Evolutionary conservation across 2,797 vertebrate genomes (phyloP).

Genomic region (Acanthiza pusilla): DNA sequence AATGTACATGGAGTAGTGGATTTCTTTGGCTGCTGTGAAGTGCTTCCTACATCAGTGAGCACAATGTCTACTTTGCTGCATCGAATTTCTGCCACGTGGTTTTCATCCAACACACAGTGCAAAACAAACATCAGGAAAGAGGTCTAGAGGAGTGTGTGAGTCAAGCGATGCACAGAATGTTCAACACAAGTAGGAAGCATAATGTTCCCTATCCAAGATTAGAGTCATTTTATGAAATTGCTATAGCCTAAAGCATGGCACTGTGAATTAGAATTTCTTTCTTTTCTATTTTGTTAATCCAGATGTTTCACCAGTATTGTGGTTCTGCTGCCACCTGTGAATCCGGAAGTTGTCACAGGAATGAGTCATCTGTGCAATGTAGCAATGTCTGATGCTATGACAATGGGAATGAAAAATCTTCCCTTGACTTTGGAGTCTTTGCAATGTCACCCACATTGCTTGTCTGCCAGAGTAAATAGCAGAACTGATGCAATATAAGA

Average conservation of each 20-base stretch:
- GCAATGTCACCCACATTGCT: not conserved
- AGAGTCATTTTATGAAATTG: not conserved
- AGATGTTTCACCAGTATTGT: not conserved
- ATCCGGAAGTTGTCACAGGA: not conserved
- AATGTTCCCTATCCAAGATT: not conserved
- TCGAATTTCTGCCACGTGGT: not conserved
- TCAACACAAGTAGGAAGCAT: not conserved
- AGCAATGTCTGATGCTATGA: not conserved
- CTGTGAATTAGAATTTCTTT: not conserved
- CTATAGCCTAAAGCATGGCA: not conserved
- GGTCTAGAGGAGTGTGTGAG: not conserved
- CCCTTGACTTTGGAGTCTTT: not conserved
- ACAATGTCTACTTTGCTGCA: not conserved
- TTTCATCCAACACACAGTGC: not conserved
- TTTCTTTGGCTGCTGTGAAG: not conserved
- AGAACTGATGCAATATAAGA: not conserved
- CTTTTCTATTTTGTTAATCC: not conserved
- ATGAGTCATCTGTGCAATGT: not conserved
- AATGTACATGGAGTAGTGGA: not conserved
- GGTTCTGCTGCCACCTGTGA: not conserved
- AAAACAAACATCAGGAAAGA: not conserved
- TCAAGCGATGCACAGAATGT: not conserved
- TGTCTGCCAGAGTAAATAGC: not conserved
- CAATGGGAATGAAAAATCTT: not conserved
- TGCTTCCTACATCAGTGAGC: not conserved